phyloP scores from a whole-genome alignment of 2,797 vertebrate genomes.

The Urocyon cinereoargenteus region DNA sequence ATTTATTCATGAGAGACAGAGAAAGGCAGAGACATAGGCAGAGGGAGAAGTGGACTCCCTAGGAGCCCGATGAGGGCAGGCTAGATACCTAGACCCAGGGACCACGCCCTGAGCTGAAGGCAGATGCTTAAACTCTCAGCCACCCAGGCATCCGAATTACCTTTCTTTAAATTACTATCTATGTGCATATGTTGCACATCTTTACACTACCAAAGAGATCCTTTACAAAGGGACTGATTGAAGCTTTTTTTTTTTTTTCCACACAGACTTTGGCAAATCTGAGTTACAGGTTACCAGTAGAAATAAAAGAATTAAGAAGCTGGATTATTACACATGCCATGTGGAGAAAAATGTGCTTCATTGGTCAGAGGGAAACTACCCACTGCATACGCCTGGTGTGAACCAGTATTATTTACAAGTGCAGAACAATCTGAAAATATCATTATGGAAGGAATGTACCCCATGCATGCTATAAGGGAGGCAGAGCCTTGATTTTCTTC shows the following conservation, averaged over 20 bases:
- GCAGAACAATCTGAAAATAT: constrained; percentile 52
- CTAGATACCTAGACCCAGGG: too few relatives aligned
- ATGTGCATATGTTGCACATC: neutral
- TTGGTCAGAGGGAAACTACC: neutral
- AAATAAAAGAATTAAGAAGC: neutral
- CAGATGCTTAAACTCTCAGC: too few relatives aligned
- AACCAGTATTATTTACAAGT: constrained; percentile 67
- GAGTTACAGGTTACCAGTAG: neutral
- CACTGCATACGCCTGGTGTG: neutral
- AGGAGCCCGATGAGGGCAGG: too few relatives aligned
- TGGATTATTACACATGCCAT: neutral
- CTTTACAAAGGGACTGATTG: neutral
- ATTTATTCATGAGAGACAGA: too few relatives aligned
- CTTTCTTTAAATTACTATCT: neutral
- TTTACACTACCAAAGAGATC: neutral
- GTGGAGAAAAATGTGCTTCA: constrained; percentile 12
- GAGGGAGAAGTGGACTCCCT: too few relatives aligned
- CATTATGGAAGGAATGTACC: constrained; percentile 58
- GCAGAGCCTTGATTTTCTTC: constrained; percentile 59
- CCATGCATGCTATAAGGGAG: constrained; percentile 10
- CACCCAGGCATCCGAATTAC: neutral
- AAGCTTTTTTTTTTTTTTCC: neutral
- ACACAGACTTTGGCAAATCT: neutral
- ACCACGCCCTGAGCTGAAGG: too few relatives aligned
- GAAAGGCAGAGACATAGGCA: too few relatives aligned